These are phyloP conservation scores for Troilus luridus DNA, from an alignment of 2,888 invertebrate species.

Conservation along the genomic window DNA sequence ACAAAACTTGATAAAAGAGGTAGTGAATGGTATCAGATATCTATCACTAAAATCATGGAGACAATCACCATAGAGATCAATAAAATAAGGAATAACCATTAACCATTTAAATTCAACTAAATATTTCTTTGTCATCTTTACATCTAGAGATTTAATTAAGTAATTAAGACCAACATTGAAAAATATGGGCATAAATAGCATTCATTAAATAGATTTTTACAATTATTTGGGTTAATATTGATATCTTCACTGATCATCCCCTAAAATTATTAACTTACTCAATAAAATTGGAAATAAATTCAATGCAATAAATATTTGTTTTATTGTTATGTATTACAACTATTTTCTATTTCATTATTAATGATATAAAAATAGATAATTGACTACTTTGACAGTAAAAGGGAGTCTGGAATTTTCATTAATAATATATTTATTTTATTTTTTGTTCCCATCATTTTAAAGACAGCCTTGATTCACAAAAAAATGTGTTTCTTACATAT, in stretches of 20 bases:
- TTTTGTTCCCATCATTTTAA: constrained; percentile 20
- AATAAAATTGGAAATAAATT: not conserved
- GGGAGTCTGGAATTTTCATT: constrained; percentile 24
- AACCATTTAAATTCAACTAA: no score
- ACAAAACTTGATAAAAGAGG: no score
- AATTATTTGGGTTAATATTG: not conserved
- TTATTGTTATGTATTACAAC: not conserved
- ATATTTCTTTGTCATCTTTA: no score
- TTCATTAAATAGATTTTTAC: no score
- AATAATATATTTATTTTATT: not conserved
- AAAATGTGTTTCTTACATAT: not conserved
- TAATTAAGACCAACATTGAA: no score
- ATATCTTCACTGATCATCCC: not conserved
- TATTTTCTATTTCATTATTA: not conserved
- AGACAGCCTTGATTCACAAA: not conserved
- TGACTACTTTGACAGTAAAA: constrained; percentile 48
- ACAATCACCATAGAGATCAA: no score
- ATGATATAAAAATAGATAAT: constrained; percentile 20
- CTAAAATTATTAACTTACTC: not conserved
- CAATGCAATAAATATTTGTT: not conserved
- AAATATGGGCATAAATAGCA: no score
- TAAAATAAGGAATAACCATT: no score
- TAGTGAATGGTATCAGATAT: no score
- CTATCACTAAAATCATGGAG: no score
- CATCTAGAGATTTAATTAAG: no score